A percentile compares a stretch with the other conserved stretches of the same genome.
Evolutionary conservation across 2,797 vertebrate species (phyloP).

Genomic region (Hippocampus kuda): DNA sequence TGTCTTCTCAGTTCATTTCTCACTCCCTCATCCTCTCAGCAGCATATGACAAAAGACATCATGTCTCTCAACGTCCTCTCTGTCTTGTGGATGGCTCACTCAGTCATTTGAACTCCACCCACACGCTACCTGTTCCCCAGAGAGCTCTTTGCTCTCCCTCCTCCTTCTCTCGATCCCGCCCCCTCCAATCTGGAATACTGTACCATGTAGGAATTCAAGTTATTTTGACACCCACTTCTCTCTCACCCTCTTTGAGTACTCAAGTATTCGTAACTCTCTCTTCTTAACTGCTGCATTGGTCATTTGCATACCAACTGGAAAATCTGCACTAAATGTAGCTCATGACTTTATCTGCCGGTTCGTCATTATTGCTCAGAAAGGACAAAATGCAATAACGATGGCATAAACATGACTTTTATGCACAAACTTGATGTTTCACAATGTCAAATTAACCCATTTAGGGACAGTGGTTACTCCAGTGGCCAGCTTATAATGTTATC

Average conservation of each 20-base stretch:
- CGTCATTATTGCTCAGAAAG: not conserved
- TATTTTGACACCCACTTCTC: constrained; percentile 24
- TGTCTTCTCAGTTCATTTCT: not conserved
- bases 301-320: constrained; percentile 6
- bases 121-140: constrained; percentile 34
- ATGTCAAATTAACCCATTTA: too few relatives aligned
- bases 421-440: too few relatives aligned
- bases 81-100: not conserved
- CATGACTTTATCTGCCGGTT: not conserved
- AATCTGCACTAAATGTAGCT: not conserved
- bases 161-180: constrained; percentile 11
- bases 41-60: not conserved
- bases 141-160: constrained; percentile 10
- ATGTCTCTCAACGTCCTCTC: not conserved
- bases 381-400: not conserved
- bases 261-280: not conserved
- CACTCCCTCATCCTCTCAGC: constrained; percentile 2
- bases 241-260: constrained; percentile 7
- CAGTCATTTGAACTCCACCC: constrained; percentile 29
- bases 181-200: constrained; percentile 17
- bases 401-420: not conserved
- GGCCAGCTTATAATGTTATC: too few relatives aligned
- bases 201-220: constrained; percentile 37
- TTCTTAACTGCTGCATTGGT: not conserved
- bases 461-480: too few relatives aligned